Conservation (phyloP, 2,888 invertebrate genomes). For the Lithophane semibrunnea region DNA sequence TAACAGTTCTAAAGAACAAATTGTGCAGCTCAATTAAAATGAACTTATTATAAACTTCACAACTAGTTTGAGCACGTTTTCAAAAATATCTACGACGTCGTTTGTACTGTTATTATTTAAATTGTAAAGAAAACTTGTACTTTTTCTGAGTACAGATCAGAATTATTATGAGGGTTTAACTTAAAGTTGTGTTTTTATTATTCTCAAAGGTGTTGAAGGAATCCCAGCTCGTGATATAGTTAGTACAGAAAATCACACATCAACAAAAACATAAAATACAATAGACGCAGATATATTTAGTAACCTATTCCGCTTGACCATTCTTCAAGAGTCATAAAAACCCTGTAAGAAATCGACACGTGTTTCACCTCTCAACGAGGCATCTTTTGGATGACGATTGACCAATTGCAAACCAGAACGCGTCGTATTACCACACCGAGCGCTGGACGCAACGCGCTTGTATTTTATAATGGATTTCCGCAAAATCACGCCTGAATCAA, state of each 20-base stretch:
- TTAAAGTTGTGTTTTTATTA: background rate
- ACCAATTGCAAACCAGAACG: too few relatives aligned
- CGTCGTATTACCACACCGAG: too few relatives aligned
- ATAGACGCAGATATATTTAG: too few relatives aligned
- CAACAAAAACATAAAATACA: background rate
- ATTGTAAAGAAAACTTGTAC: background rate
- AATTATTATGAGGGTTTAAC: background rate
- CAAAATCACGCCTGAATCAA: too few relatives aligned
- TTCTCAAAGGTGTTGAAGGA: background rate
- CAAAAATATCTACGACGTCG: constrained; percentile 23
- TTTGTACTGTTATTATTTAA: background rate
- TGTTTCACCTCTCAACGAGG: too few relatives aligned
- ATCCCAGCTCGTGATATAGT: too few relatives aligned
- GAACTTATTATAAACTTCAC: constrained; percentile 35
- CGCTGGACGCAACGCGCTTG: too few relatives aligned
- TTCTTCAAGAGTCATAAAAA: too few relatives aligned
- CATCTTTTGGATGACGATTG: too few relatives aligned
- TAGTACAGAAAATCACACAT: background rate
- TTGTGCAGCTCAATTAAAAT: constrained; percentile 57
- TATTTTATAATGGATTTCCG: too few relatives aligned
- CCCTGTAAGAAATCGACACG: too few relatives aligned
- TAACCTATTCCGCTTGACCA: too few relatives aligned
- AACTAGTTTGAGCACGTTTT: constrained; percentile 27
- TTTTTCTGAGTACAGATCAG: background rate
- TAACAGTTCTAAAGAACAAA: constrained; percentile 33